These are phyloP conservation scores for Eclectus roratus DNA, from an alignment of 2,113 vertebrate genomes.

Conservation along the genomic window DNA sequence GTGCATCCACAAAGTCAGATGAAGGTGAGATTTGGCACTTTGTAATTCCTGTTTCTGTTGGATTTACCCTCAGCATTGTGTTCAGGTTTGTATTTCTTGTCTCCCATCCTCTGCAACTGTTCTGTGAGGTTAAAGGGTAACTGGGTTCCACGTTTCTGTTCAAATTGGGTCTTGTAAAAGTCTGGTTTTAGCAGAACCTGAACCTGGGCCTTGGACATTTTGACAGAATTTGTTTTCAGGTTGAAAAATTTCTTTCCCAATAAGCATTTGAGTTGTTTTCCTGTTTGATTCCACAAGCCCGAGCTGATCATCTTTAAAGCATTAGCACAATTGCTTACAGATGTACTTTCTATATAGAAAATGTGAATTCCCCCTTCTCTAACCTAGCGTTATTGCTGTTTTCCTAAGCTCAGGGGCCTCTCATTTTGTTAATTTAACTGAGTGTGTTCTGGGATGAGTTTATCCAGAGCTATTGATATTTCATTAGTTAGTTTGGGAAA, in stretches of 20 bases:
- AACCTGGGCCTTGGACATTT: neutral
- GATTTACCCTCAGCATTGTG: fast-evolving
- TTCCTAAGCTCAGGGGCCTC: neutral
- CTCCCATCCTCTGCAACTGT: neutral
- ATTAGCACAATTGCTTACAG: conserved; percentile 39
- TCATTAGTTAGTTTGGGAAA: neutral
- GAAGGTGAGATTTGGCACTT: neutral
- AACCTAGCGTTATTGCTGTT: neutral
- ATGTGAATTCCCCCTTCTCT: neutral
- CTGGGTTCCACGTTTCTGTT: neutral
- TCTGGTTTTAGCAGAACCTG: neutral
- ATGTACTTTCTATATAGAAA: neutral
- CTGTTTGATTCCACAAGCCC: neutral
- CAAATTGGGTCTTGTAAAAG: neutral
- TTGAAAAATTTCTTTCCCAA: conserved; percentile 19
- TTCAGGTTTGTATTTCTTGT: neutral
- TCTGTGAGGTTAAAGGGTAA: neutral
- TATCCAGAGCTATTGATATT: neutral
- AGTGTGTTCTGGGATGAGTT: neutral
- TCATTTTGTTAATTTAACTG: neutral
- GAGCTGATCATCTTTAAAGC: conserved; percentile 24
- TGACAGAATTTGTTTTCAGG: neutral
- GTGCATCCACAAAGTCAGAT: fast-evolving
- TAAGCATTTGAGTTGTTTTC: conserved; percentile 16
- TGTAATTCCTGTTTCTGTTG: neutral